Conservation (phyloP, 2,797 vertebrate species). For the Arctocebus calabarensis region DNA sequence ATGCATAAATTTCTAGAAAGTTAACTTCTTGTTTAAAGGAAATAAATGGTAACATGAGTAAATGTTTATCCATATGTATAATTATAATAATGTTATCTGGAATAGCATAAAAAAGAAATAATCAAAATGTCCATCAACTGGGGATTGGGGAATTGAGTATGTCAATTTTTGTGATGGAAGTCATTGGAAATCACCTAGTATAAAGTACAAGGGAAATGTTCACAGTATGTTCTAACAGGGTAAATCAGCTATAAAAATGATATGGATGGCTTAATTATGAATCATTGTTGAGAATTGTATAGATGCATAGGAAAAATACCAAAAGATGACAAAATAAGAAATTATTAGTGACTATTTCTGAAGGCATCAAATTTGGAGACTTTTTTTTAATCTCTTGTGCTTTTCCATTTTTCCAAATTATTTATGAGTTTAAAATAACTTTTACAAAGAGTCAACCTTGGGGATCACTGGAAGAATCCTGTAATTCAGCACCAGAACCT, state of each 20-base stretch:
- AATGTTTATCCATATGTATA: background rate
- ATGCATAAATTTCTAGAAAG: background rate
- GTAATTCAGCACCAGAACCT: background rate
- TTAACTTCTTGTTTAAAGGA: background rate
- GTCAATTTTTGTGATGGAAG: background rate
- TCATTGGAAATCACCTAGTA: background rate
- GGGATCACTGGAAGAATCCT: background rate
- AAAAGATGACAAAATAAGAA: background rate
- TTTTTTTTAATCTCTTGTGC: background rate
- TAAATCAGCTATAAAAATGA: constrained; percentile 21
- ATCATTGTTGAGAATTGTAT: background rate
- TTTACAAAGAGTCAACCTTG: background rate
- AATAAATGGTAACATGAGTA: background rate
- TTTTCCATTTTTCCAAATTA: constrained; percentile 41
- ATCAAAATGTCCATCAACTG: background rate
- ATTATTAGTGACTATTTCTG: background rate
- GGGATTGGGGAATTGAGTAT: background rate
- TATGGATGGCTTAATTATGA: background rate
- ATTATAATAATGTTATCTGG: background rate
- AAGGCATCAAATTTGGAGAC: background rate
- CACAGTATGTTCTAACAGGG: background rate
- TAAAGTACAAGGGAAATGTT: background rate
- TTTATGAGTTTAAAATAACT: background rate
- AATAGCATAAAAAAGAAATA: background rate
- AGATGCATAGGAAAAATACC: background rate